Base-by-base conservation (phyloP, 2,113 vertebrate species). In the Colaptes auratus region DNA sequence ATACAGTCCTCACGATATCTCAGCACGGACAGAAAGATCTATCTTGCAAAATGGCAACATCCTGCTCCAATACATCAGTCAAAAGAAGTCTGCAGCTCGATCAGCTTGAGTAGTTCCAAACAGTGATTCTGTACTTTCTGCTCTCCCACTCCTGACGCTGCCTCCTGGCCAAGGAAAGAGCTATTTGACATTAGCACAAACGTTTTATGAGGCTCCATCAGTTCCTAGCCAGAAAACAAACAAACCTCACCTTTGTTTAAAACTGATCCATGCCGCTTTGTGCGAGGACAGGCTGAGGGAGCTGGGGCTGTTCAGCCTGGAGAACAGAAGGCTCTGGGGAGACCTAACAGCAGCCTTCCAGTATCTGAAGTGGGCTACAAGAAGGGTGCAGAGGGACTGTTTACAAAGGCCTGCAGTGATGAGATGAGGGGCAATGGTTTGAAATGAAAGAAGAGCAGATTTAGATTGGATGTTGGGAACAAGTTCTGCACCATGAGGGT, bases 211-310 rank as follows among this genome's bases (percentile, higher is more conserved):
- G 46, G 81, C 30, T 80, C 44, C 28, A 76, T 48, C 31, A 77
- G 15, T 73, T 93, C 95, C 52, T 50, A 76, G 59, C 24, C 52
- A 76, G 27, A 92, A 96, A 92, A 94, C 8, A 92, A 94, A 82
- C 13, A n/a, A 76, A 35, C 10, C 13, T 67, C 31, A 69, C 13
- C 53, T 88, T 36, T 35, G 3, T 12, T 60, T 82, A 46, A 72
- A 75, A 52, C 24, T 58, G 0, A n/a, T 10, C 53, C 0, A 4
- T 48, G 48, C 1, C 60, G 25, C 50, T 58, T 52, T 12, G 12
- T 42, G 42, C 36, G 36, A 36, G 50, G 50, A 12, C 50, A 52
- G 50, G 21, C 50, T 52, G 50, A 52, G 23, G 50, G 50, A 23
- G 50, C 50, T 24, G 12, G 50, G 11, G 20, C 24, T 52, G 50